These are phyloP conservation scores for Micromussa lordhowensis DNA, from an alignment of 92 coral and sea anemone species.

Conservation along the genomic window DNA sequence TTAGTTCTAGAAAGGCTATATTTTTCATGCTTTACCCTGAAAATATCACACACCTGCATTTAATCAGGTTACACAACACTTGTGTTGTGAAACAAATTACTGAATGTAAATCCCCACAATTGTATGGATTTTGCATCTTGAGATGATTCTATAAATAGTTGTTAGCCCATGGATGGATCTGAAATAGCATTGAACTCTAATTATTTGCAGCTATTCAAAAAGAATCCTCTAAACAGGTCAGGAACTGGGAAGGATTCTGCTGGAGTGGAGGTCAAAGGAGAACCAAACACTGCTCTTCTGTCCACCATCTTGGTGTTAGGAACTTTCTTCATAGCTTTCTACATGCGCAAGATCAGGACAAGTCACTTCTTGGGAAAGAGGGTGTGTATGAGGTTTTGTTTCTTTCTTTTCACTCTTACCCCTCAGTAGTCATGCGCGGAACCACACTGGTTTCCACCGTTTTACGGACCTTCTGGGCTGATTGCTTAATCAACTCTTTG, in stretches of 20 bases:
- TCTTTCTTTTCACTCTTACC: not conserved
- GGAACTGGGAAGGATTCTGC: not conserved
- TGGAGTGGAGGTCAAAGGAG: constrained; percentile 44
- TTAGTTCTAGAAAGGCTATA: no score
- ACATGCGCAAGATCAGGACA: constrained; percentile 88
- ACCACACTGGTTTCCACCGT: no score
- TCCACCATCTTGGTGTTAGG: constrained; percentile 91
- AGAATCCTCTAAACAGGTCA: constrained; percentile 67
- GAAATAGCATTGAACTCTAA: not conserved
- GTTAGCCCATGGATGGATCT: not conserved
- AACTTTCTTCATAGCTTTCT: constrained; percentile 85
- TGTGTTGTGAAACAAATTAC: no score
- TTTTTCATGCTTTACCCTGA: no score
- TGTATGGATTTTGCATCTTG: no score
- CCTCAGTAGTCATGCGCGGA: no score
- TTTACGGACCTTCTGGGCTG: no score
- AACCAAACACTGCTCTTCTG: constrained; percentile 95
- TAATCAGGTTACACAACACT: no score
- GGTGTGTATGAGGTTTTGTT: constrained; percentile 59
- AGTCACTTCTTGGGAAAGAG: constrained; percentile 93
- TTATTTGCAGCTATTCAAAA: constrained; percentile 73
- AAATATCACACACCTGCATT: no score
- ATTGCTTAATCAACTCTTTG: no score
- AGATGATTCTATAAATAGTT: no score
- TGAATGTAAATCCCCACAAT: no score